These are phyloP conservation scores for Megastigmus dorsalis DNA, from an alignment of 2,888 invertebrate species.

Conservation along the genomic window DNA sequence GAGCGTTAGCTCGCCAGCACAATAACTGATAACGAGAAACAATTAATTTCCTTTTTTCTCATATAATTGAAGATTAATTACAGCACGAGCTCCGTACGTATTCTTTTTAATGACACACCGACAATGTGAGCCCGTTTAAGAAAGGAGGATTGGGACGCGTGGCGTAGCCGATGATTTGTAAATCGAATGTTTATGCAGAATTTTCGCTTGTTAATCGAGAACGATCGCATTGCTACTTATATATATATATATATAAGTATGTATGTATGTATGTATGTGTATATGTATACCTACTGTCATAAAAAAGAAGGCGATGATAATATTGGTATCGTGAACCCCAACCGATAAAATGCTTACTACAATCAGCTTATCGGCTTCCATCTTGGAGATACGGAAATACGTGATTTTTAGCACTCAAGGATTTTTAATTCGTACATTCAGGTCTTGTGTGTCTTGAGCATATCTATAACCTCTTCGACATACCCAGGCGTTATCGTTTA, in stretches of 20 bases:
- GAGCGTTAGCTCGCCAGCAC: not conserved
- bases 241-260: too few relatives aligned
- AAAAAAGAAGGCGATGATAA: not conserved
- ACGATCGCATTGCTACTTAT: too few relatives aligned
- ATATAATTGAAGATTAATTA: not conserved
- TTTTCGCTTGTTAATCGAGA: too few relatives aligned
- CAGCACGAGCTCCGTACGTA: too few relatives aligned
- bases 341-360: conserved; percentile 26
- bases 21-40: not conserved
- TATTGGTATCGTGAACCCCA: conserved; percentile 7
- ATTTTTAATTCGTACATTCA: conserved; percentile 1
- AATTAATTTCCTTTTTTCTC: conserved; percentile 6
- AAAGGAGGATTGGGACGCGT: too few relatives aligned
- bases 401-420: conserved; percentile 34
- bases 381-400: conserved; percentile 30
- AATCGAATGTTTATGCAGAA: conserved; percentile 4
- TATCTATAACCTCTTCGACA: not conserved
- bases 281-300: too few relatives aligned
- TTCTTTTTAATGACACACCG: too few relatives aligned
- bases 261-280: too few relatives aligned
- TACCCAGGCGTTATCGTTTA: too few relatives aligned
- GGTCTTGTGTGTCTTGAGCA: not conserved
- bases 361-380: conserved; percentile 18
- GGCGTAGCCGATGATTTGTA: conserved; percentile 17
- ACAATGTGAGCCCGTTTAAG: too few relatives aligned